Evolutionary conservation across 2,113 vertebrate species (phyloP).

Genomic region (Hyla sarda): DNA sequence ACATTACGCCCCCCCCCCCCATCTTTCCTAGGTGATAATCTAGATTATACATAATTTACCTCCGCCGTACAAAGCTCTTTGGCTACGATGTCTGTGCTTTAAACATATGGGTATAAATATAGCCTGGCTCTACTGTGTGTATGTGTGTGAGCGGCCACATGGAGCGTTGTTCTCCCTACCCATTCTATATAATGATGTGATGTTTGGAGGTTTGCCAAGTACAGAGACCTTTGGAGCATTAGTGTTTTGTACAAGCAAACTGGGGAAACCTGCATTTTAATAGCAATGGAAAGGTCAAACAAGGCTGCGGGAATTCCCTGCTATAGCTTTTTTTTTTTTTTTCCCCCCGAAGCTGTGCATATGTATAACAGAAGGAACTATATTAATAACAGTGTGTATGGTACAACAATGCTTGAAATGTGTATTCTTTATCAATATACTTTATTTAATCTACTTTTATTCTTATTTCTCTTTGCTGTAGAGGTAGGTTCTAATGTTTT

Average conservation of each 20-base stretch:
- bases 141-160: slow-evolving; percentile 32
- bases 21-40: background rate
- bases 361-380: background rate
- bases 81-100: slow-evolving; percentile 8
- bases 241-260: slow-evolving; percentile 52
- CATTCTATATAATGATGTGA: slow-evolving; percentile 54
- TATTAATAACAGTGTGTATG: background rate
- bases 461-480: background rate
- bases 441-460: too few relatives aligned
- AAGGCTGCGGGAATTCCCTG: slow-evolving; percentile 57
- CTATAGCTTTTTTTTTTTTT: background rate
- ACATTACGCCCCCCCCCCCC: background rate
- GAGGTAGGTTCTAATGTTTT: too few relatives aligned
- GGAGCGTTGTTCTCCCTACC: slow-evolving; percentile 35
- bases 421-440: too few relatives aligned
- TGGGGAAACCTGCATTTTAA: slow-evolving; percentile 58
- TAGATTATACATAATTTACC: background rate
- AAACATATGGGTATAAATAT: slow-evolving; percentile 23
- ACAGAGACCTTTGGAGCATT: slow-evolving; percentile 56
- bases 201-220: slow-evolving; percentile 54
- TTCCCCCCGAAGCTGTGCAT: background rate
- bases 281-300: slow-evolving; percentile 53
- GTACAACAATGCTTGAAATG: background rate
- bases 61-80: background rate
- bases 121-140: slow-evolving; percentile 17